Base-by-base conservation (phyloP, 2,113 vertebrate species). In the Scartelaos histophorus region DNA sequence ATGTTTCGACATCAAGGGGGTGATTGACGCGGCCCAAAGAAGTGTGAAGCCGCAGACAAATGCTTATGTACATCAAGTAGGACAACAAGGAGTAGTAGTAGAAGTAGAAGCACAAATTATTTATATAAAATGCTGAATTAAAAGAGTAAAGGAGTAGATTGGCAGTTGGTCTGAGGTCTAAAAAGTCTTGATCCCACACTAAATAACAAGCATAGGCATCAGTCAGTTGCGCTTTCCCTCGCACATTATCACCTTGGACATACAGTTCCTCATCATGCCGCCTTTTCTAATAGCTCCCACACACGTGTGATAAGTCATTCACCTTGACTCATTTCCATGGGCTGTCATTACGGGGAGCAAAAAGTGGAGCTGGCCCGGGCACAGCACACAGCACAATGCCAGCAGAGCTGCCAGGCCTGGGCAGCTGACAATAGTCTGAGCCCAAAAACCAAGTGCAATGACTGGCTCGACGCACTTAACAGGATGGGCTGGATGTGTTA, bases 211-310 rank as follows among this genome's bases (percentile, higher is more conserved):
- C 65, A 72, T 35, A 74, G 49, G 74, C 76, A 73, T 86, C 83
- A 83, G 65, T 90, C 82, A 87, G 78, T 70, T 71, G 68, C 73
- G 69, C 61, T 60, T 74, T 29, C 62, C 67, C 75, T 87, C 75
- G 70, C 87, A 85, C 81, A 88, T 90, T 85, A 90, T 80, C 83
- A 66, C 89, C 85, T 74, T 73, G 56, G 65, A 78, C 82, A 84
- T 76, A 83, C 72, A 74, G 43, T 16, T 80, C 82, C 72, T 78
- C 53, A 68, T 74, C 66, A 67, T 7, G 10, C n/a, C 5, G 61
- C 72, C 54, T 54, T 80, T 38, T 65, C 49, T 70, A 85, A 86
- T 86, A 79, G 69, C 58, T 78, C 13, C 4, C 49, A 25, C 47
- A 19, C 67, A 72, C 46, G 67, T 75, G 79, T 69, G 71, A 73